phyloP scores from a whole-genome alignment of 2,888 invertebrate genomes.

The Encarsia formosa region DNA sequence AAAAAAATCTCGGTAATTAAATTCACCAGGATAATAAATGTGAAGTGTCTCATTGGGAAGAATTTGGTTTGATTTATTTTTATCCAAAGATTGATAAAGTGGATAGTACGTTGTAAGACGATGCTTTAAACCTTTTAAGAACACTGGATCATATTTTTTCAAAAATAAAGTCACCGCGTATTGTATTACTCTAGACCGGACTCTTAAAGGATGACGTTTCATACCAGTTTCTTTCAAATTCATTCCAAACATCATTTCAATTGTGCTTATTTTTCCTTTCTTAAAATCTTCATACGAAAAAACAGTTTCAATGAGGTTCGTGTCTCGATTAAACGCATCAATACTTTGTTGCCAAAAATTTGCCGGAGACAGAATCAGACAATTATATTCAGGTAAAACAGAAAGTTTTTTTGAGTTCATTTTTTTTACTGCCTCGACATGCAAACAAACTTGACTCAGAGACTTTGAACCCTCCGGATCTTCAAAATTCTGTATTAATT shows the following conservation, averaged over 20 bases:
- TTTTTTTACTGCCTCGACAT: constrained; percentile 75
- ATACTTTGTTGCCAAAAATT: constrained; percentile 88
- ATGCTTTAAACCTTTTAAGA: constrained; percentile 67
- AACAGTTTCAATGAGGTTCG: constrained; percentile 75
- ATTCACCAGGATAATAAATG: constrained; percentile 86
- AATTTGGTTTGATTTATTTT: constrained; percentile 40
- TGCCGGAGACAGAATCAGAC: constrained; percentile 86
- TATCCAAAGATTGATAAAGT: constrained; percentile 58
- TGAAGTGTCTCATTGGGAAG: constrained; percentile 55
- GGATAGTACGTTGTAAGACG: constrained; percentile 71
- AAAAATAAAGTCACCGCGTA: constrained; percentile 87
- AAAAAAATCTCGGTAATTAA: constrained; percentile 77
- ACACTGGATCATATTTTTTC: constrained; percentile 74
- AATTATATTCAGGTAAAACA: constrained; percentile 86
- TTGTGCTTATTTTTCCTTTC: constrained; percentile 77
- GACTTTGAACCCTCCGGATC: constrained; percentile 66
- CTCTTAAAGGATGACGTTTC: constrained; percentile 80
- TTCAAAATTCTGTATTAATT: constrained; percentile 81
- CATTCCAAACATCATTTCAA: constrained; percentile 91
- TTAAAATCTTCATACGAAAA: constrained; percentile 77
- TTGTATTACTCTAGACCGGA: constrained; percentile 79
- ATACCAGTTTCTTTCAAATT: constrained; percentile 86
- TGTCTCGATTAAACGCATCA: constrained; percentile 73
- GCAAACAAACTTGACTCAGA: constrained; percentile 77
- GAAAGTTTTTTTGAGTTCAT: constrained; percentile 57